Base-by-base conservation (phyloP, 2,113 vertebrate genomes). In the Hippocampus guttulatus region DNA sequence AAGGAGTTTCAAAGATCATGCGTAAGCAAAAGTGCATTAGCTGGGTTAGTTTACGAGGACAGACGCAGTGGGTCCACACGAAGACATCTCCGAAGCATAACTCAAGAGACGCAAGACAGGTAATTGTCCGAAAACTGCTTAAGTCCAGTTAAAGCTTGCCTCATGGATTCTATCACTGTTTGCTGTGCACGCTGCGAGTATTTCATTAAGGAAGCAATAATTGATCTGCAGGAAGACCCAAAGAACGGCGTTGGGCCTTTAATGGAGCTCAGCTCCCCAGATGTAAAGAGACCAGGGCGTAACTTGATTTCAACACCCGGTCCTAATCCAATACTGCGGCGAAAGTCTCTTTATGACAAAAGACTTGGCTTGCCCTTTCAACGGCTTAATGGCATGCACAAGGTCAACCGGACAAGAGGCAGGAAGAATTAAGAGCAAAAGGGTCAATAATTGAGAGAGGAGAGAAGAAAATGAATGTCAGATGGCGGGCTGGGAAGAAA, bases 231-330 rank as follows among this genome's bases (percentile, higher is more conserved):
- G 83, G 89, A 92, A 91, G 90, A 90, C 88, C 86, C 82, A 91
- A 91, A 90, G 88, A 92, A 90, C 82, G 33, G 86, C 90, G 83
- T 83, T 89, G 76, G 82, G 85, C 88, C 86, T 91, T 90, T 92
- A 91, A 92, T 92, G 88, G 89, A 90, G 67, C 87, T 83, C 71
- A 87, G 88, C 84, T 91, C 85, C 90, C 87, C 89, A 93, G 91
- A 92, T 91, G 91, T 91, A 92, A 92, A 91, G 88, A 85, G 84
- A 91, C 74, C 88, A 82, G 80, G 51, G 68, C 85, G 76, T 90
- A 93, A 93, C 91, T 88, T 89, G 88, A 92, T 93, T 93, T 93
- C 88, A 86, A 84, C 89, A 87, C 89, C 90, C 88, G 88, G 87
- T 89, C 81, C 85, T 91, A 91, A 90, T 90, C 86, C 90, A 93